Base-by-base conservation (phyloP, 2,888 invertebrate species). In the Platycheirus rosarum region DNA sequence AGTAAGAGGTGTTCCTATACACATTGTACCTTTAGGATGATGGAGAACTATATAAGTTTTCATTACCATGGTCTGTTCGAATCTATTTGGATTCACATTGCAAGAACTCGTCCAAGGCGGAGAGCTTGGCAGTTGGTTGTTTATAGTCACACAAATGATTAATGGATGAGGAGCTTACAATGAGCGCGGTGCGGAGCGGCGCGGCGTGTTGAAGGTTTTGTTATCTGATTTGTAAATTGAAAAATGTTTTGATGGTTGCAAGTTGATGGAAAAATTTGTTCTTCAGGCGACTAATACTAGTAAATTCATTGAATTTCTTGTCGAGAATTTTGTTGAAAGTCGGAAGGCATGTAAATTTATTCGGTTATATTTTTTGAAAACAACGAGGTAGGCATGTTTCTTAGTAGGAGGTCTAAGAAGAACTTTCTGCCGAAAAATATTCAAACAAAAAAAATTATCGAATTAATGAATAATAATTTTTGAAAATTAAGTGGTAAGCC, bases 11-110 rank as follows among this genome's bases (percentile, higher is more conserved):
- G 2, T 26, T 18, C 18, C 2, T 44, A 23, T 23, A 23, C 3
- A 42, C 42, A 1, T 16, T 44, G 14, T 44, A 32, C 16, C 29
- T 35, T 11, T n/a, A 53, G 13, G 40, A 57, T 40, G 55, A 57
- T 57, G 55, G 14, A 57, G 23, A 57, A 40, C n/a, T 32, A 57
- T 55, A 55, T 57, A 57, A 57, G 40, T 57, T 57, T 57, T 40
- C 55, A 40, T 57, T 57, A 40, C 55, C 13, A 55, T 35, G 35
- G 35, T 29, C 18, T 53, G 0, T 6, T 51, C 18, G n/a, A 32
- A 51, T 32, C 16, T 18, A n/a, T 18, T 16, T 11, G n/a, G n/a
- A 51, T 51, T 11, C 14, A 51, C 16, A 16, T 16, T 32, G 32
- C 16, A 7, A 26, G 9, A 32, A 8, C 44, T 48, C 8, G 8